Percentiles rank a stretch among this genome's conserved stretches.
phyloP scores from a whole-genome alignment of 2,888 invertebrate genomes.

The Girardia tigrina region DNA sequence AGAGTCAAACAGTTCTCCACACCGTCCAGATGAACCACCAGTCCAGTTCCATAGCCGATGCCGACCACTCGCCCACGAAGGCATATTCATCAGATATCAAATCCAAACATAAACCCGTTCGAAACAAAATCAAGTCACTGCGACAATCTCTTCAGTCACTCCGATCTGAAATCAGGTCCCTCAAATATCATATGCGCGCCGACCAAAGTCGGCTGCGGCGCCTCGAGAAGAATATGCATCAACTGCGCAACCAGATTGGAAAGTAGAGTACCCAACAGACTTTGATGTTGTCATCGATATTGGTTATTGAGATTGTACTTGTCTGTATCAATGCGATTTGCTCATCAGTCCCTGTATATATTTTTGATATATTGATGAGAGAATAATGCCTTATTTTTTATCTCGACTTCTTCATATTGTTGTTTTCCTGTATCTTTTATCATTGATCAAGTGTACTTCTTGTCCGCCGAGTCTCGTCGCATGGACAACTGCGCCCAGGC shows the following conservation, averaged over 20 bases:
- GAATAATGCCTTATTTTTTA: slow-evolving; percentile 4
- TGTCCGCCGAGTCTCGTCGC: too few species aligned
- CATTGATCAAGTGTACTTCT: too few species aligned
- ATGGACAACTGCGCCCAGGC: too few species aligned
- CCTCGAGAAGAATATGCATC: background rate
- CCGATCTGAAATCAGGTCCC: background rate
- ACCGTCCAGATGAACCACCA: background rate
- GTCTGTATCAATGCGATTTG: slow-evolving; percentile 8
- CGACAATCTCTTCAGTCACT: background rate
- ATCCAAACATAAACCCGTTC: background rate
- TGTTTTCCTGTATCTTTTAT: too few species aligned
- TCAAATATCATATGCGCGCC: slow-evolving; percentile 5
- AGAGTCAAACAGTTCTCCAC: background rate
- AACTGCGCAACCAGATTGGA: background rate
- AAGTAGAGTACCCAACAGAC: too few species aligned
- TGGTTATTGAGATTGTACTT: background rate
- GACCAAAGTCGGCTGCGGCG: background rate
- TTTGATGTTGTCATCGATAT: background rate
- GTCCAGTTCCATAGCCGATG: background rate
- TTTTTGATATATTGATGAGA: slow-evolving; percentile 4
- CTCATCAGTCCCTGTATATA: slow-evolving; percentile 11
- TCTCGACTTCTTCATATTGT: background rate
- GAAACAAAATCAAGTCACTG: background rate
- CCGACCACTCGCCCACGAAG: background rate
- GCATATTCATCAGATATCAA: background rate